Conservation (phyloP, 2,797 vertebrate genomes). For the Huso huso region DNA sequence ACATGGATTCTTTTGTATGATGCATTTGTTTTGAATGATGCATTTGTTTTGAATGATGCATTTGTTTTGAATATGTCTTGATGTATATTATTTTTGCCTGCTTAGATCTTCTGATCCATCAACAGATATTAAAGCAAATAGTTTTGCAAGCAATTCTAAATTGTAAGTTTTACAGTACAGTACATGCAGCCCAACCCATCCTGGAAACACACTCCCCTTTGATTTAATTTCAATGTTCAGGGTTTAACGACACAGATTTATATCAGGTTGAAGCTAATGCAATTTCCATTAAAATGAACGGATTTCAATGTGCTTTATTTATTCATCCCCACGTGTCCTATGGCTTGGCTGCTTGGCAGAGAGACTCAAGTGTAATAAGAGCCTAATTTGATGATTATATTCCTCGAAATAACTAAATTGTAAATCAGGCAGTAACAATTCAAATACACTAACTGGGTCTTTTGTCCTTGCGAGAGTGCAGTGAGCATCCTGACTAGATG, state of each 20-base stretch:
- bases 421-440: neutral
- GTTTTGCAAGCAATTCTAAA: no score
- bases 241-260: conserved; percentile 4
- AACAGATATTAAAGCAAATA: no score
- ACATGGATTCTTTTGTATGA: no score
- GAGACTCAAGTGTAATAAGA: conserved; percentile 1
- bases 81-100: no score
- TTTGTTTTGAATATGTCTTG: no score
- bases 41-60: no score
- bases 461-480: neutral
- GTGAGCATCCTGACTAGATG: neutral
- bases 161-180: no score
- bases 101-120: no score
- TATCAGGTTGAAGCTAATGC: neutral
- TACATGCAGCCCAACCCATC: no score
- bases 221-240: neutral
- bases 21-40: no score
- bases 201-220: neutral
- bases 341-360: neutral
- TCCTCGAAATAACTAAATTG: neutral
- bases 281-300: conserved; percentile 1
- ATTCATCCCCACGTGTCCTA: neutral
- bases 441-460: neutral
- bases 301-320: conserved; percentile 6
- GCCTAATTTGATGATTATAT: conserved; percentile 2